Evolutionary conservation across 1,140 invertebrate species (phyloP), one percentile per base, ranked within the genome.

Genomic region (Macrobrachium rosenbergii): DNA sequence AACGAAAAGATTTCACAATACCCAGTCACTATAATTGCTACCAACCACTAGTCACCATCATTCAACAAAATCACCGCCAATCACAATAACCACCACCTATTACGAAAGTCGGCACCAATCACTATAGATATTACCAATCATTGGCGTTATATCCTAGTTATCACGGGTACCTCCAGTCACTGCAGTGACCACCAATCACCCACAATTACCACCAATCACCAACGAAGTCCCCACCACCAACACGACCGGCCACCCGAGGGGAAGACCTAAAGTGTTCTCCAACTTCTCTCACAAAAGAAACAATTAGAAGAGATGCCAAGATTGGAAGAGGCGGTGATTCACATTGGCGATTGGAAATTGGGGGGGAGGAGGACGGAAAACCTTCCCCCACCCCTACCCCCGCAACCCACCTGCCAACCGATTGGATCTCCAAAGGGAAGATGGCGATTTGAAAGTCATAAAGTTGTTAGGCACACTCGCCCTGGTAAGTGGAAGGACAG

Each of bases 141-240:
- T 52, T 52, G 52, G 52, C 7, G 52, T 52, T 12, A 37, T 37
- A 75, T 11, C 73, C 45, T 0, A 37, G 58, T 12, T 52, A 76
- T 16, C 75, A 2, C n/a, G 19, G 23, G 6, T 58, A 52, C 14
- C 1, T 23, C 23, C 37, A 17, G 12, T 59, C 75, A 77, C 19
- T 58, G 59, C 5, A 37, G 43, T 52, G 23, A 43, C 16, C 28
- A 75, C 23, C 21, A 73, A 16, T 43, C 12, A 28, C 69, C 23
- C 21, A 10, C n/a, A 37, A 75, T 45, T 52, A 75, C 14, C 73
- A 75, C 28, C 73, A 52, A 19, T 52, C 73, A 75, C 52, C 73
- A 52, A 8, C 28, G 52, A 12, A 21, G 43, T 14, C 43, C 28
- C 37, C 73, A 52, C 37, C 37, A 75, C 16, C 37, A 45, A 7